A percentile compares a stretch with the other conserved stretches of the same genome.
phyloP scores from a whole-genome alignment of 2,797 vertebrate species.

The Monodelphis domestica region DNA sequence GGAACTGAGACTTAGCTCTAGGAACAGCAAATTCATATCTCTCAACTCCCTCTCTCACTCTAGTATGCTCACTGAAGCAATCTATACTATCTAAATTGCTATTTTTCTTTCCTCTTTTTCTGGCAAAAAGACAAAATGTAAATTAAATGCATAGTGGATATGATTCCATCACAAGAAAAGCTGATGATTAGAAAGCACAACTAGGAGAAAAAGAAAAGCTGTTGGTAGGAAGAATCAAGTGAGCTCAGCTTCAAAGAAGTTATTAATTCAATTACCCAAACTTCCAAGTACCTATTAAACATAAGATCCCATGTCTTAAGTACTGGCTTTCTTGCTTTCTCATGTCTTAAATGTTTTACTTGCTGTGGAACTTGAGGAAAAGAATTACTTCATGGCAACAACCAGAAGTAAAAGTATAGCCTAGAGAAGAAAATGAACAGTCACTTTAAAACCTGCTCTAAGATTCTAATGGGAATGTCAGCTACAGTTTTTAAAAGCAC shows the following conservation, averaged over 20 bases:
- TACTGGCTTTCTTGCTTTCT: not conserved
- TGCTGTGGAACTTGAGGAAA: not conserved
- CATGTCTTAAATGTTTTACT: not conserved
- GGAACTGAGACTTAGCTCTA: not conserved
- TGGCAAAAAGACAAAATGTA: not conserved
- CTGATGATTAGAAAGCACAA: not conserved
- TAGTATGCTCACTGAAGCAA: not conserved
- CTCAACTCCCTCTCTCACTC: not conserved
- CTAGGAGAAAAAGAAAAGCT: not conserved
- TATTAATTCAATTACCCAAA: not conserved
- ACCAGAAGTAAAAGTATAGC: conserved; percentile 25
- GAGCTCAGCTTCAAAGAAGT: not conserved
- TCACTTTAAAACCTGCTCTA: conserved; percentile 34
- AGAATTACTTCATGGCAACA: not conserved
- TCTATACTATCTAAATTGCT: not conserved
- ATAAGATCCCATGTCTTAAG: not conserved
- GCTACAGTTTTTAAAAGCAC: conserved; percentile 26
- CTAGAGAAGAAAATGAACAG: not conserved
- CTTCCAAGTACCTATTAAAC: not conserved
- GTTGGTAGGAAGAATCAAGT: not conserved
- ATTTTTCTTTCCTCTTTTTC: not conserved
- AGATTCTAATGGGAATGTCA: conserved; percentile 39
- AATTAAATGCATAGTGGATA: not conserved
- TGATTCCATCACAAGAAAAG: not conserved
- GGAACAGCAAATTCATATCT: not conserved